Evolutionary conservation across 2,888 invertebrate species (phyloP).

Genomic region (Drepanosiphum platanoidis): DNA sequence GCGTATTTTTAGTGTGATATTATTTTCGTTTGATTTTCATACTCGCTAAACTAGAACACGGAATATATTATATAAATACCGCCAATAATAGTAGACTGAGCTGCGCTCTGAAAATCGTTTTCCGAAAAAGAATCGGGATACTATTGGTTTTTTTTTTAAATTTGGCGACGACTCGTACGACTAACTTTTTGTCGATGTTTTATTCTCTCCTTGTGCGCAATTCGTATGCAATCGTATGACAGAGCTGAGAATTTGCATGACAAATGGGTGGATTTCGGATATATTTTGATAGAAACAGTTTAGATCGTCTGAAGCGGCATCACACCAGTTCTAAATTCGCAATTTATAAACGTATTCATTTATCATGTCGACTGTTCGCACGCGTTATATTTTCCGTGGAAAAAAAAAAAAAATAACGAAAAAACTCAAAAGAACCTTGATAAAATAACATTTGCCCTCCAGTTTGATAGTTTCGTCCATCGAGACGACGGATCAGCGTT

Average conservation of each 20-base stretch:
- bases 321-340: neutral
- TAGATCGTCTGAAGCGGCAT: neutral
- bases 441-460: neutral
- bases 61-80: no score
- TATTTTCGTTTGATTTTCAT: no score
- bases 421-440: neutral
- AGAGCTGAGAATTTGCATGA: neutral
- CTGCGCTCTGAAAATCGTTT: no score
- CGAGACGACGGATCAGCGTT: neutral
- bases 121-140: no score
- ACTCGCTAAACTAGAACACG: no score
- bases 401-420: neutral
- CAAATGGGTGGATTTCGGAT: neutral
- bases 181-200: no score
- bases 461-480: neutral
- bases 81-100: no score
- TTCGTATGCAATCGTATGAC: neutral
- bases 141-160: no score
- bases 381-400: neutral
- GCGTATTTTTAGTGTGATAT: no score
- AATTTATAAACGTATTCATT: neutral
- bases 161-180: no score
- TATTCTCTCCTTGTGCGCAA: neutral
- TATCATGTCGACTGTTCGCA: neutral
- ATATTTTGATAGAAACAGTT: neutral